These are phyloP conservation scores for Turnix velox DNA, from an alignment of 2,113 vertebrate genomes.

Conservation along the genomic window DNA sequence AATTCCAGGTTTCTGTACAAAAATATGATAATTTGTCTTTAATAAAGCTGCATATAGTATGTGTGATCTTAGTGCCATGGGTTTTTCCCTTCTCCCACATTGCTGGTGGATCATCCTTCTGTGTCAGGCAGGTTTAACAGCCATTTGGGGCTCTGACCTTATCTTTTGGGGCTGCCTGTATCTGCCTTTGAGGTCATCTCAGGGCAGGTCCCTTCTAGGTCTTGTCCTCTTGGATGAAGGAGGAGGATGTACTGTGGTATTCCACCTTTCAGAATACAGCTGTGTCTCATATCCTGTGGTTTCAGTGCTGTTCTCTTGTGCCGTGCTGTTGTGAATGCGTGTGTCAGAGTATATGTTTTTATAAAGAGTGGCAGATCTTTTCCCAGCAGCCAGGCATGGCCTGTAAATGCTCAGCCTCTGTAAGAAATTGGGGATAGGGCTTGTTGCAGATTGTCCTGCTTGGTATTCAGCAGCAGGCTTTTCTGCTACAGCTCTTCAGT, in stretches of 20 bases:
- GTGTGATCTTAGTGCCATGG: not conserved
- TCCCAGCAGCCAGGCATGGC: not conserved
- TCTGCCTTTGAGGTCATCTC: not conserved
- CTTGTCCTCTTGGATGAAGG: not conserved
- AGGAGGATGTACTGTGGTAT: not conserved
- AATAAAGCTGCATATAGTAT: not conserved
- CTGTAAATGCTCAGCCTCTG: not conserved
- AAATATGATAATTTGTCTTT: not conserved
- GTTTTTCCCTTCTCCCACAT: not conserved
- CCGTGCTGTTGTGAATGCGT: not conserved
- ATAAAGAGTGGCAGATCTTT: not conserved
- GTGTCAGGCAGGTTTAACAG: not conserved
- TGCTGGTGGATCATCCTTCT: not conserved
- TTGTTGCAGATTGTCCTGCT: not conserved
- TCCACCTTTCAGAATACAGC: not conserved
- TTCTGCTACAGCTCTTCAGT: slow-evolving; percentile 30
- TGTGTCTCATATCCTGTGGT: not conserved
- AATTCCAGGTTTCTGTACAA: not conserved
- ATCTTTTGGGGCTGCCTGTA: not conserved
- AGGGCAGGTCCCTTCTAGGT: not conserved
- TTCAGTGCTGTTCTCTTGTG: not conserved
- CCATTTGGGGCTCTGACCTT: not conserved
- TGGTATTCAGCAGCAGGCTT: not conserved
- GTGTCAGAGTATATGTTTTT: not conserved
- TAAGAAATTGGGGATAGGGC: not conserved